phyloP scores from a whole-genome alignment of 2,113 vertebrate genomes.

The Xenopus borealis region DNA sequence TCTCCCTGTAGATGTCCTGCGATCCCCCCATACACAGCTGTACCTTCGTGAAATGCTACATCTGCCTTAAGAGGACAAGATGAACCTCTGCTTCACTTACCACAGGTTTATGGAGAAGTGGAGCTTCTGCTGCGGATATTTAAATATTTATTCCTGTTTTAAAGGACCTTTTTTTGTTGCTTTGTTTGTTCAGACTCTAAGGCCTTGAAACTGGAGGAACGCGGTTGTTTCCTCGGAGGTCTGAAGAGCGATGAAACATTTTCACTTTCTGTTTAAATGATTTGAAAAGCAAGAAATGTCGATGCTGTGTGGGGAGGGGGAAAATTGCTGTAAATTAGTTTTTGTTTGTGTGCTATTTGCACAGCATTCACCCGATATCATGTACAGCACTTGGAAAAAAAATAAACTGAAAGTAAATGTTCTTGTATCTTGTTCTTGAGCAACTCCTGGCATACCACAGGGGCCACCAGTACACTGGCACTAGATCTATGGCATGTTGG shows the following conservation, averaged over 20 bases:
- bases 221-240: neutral
- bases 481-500: no score
- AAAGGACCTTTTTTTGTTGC: slow-evolving; percentile 27
- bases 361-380: slow-evolving; percentile 19
- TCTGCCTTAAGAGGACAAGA: neutral
- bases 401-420: neutral
- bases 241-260: neutral
- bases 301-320: slow-evolving; percentile 19
- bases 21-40: slow-evolving; percentile 21
- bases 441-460: no score
- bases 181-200: slow-evolving; percentile 1
- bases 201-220: slow-evolving; percentile 9
- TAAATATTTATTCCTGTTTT: slow-evolving; percentile 45
- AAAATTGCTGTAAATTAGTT: slow-evolving; percentile 26
- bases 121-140: slow-evolving; percentile 20
- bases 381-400: slow-evolving; percentile 39
- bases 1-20: slow-evolving; percentile 17
- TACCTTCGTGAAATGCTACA: slow-evolving; percentile 28
- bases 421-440: no score
- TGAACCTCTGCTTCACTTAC: slow-evolving; percentile 1
- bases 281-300: neutral
- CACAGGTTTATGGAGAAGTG: slow-evolving; percentile 1
- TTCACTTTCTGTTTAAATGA: slow-evolving; percentile 22
- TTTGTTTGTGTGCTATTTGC: slow-evolving; percentile 34
- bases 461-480: no score